Evolutionary conservation across 2,888 invertebrate genomes (phyloP).

Genomic region (Cepaea hortensis): DNA sequence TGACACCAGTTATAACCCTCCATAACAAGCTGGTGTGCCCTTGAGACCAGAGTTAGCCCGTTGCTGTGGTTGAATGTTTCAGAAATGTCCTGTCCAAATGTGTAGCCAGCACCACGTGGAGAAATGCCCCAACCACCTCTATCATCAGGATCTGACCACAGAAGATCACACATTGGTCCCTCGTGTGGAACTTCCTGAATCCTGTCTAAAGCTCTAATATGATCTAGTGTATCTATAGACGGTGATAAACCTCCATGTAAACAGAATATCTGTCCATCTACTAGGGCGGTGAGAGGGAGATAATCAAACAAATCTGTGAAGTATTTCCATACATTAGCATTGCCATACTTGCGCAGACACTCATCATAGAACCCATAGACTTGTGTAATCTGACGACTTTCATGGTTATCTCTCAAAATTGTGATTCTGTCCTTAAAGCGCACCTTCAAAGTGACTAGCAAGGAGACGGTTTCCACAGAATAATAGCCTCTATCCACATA

Average conservation of each 20-base stretch:
- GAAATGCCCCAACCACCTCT: constrained; percentile 99
- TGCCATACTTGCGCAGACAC: no score
- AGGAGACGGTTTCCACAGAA: constrained; percentile 98
- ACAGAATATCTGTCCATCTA: constrained; percentile 96
- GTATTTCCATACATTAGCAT: no score
- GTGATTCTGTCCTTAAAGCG: constrained; percentile 99
- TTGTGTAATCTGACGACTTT: no score
- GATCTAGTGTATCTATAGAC: constrained; percentile 80
- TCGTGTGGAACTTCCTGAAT: constrained; percentile 81
- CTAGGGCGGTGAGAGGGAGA: constrained; percentile 97
- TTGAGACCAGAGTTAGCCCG: constrained; percentile 96
- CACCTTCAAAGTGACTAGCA: constrained; percentile 97
- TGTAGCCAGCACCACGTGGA: constrained; percentile 99
- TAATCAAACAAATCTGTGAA: no score
- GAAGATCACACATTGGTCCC: constrained; percentile 99
- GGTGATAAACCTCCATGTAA: constrained; percentile 99
- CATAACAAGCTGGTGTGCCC: constrained; percentile 99
- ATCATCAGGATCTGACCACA: constrained; percentile 99
- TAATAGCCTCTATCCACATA: constrained; percentile 99
- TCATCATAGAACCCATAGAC: no score
- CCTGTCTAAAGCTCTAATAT: constrained; percentile 97
- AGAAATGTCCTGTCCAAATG: constrained; percentile 99
- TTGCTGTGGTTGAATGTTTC: constrained; percentile 99
- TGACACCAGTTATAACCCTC: constrained; percentile 92
- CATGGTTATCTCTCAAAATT: constrained; percentile 98